phyloP scores from a whole-genome alignment of 2,113 vertebrate species.

The Pseudorasbora parva region DNA sequence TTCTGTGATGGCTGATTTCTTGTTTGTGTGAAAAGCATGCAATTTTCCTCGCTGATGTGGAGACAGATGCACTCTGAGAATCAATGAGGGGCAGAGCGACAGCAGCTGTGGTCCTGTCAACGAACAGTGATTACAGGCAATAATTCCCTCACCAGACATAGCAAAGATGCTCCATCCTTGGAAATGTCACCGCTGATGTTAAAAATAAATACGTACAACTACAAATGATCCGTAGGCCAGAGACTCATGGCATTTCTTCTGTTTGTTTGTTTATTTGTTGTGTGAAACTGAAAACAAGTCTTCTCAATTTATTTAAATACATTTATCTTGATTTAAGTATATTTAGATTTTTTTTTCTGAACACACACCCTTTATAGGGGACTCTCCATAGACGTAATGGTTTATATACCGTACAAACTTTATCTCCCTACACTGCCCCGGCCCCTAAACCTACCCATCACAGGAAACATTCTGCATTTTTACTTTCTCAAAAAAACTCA shows the following conservation, averaged over 20 bases:
- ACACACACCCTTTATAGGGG: no score
- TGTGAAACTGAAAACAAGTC: background rate
- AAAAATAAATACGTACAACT: slow-evolving; percentile 16
- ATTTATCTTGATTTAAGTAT: background rate
- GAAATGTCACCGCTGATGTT: slow-evolving; percentile 28
- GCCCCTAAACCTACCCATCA: no score
- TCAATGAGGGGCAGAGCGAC: slow-evolving; percentile 36
- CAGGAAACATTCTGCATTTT: no score
- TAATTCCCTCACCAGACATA: slow-evolving; percentile 32
- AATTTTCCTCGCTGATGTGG: slow-evolving; percentile 44
- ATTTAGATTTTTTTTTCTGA: background rate
- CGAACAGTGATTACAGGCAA: slow-evolving; percentile 40
- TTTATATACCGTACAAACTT: no score
- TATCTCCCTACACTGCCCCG: no score
- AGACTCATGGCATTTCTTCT: background rate
- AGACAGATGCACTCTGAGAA: slow-evolving; percentile 47
- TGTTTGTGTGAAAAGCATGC: slow-evolving; percentile 25
- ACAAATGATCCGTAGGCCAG: background rate
- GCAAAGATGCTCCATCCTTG: slow-evolving; percentile 24
- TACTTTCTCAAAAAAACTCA: no score
- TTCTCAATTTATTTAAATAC: background rate
- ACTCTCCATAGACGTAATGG: no score
- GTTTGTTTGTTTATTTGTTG: background rate
- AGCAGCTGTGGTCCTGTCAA: slow-evolving; percentile 51
- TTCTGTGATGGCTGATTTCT: slow-evolving; percentile 40